Evolutionary conservation across 2,113 vertebrate genomes (phyloP), one percentile per base, ranked within the genome.

Genomic region (Epinephelus lanceolatus): DNA sequence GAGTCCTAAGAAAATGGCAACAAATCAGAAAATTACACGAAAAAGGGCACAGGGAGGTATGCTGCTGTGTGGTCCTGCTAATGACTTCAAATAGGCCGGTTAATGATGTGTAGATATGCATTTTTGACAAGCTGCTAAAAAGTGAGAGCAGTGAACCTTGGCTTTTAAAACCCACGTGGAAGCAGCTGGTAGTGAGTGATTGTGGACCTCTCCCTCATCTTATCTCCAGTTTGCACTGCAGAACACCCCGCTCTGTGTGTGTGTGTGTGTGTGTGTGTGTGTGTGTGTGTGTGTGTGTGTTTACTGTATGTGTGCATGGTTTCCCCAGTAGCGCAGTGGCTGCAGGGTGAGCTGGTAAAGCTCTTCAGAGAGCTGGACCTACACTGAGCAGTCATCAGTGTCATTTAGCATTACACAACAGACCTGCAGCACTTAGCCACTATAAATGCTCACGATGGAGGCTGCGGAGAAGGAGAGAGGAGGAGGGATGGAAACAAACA

Each of bases 151-250:
- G 71, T 62, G 57, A 57, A 61, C 25, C 37, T 45, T 4, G 66
- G 49, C 25, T 75, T 74, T 84, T 76, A 59, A 80, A 84, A 42
- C 71, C 7, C 40, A 51, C 2, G 0, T 17, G 51, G 37, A 86
- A 86, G 15, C 85, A 86, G 86, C 89, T 91, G 92, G 21, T 69
- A 66, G 15, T 12, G 53, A 37, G 6, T 70, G 89, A 91, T 92
- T 86, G 79, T 68, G 60, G 73, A 84, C 88, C 89, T 78, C 85
- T 78, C 63, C 80, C 71, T 62, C 23, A 12, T 59, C 77, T 92
- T 92, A 91, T 93, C 89, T 90, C 12, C 56, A 40, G 21, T n/a
- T n/a, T 62, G 42, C 49, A 57, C 81, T 30, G 27, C 78, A 86
- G 59, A 60, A 65, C 61, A 77, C 70, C 71, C 59, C 56, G 49